These are phyloP conservation scores for Lasioglossum pauxillum DNA, from an alignment of 2,888 invertebrate species.

Conservation along the genomic window DNA sequence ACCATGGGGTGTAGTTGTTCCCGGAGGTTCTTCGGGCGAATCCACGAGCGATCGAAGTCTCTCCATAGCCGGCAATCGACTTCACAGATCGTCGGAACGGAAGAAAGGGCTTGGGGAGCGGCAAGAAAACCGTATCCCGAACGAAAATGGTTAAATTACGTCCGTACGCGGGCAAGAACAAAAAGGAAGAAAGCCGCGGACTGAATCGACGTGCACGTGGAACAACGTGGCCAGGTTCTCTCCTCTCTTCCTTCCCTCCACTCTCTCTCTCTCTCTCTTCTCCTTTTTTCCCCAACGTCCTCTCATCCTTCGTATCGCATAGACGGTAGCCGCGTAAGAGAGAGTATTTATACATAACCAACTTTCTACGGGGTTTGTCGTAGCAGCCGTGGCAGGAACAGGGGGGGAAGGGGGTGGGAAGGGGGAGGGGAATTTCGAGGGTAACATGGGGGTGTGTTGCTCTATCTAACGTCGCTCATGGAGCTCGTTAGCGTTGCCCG, in stretches of 20 bases:
- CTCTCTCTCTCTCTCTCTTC: not conserved
- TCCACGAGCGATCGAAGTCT: not conserved
- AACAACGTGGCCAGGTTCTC: slow-evolving; percentile 1
- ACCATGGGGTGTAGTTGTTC: not conserved
- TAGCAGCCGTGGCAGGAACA: slow-evolving; percentile 21
- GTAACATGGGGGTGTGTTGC: slow-evolving; percentile 77
- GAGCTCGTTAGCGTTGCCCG: slow-evolving; percentile 84
- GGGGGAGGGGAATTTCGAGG: slow-evolving; percentile 63
- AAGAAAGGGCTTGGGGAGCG: not conserved
- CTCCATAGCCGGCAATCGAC: slow-evolving; percentile 19
- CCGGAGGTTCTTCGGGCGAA: not conserved
- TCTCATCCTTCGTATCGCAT: slow-evolving; percentile 33
- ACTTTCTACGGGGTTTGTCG: slow-evolving; percentile 76
- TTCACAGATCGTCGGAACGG: not conserved
- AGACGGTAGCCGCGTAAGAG: slow-evolving; percentile 60
- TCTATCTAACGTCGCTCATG: slow-evolving; percentile 84
- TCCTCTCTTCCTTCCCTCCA: not conserved
- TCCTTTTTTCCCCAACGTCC: not conserved
- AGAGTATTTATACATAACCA: slow-evolving; percentile 77
- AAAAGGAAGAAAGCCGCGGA: slow-evolving; percentile 14
- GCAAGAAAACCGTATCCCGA: slow-evolving; percentile 27
- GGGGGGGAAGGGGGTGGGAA: not conserved
- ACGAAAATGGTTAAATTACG: slow-evolving; percentile 46
- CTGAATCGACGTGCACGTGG: slow-evolving; percentile 40
- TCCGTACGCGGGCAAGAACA: slow-evolving; percentile 15